Evolutionary conservation across 2,113 vertebrate genomes (phyloP).

Genomic region (Lipophrys pholis): DNA sequence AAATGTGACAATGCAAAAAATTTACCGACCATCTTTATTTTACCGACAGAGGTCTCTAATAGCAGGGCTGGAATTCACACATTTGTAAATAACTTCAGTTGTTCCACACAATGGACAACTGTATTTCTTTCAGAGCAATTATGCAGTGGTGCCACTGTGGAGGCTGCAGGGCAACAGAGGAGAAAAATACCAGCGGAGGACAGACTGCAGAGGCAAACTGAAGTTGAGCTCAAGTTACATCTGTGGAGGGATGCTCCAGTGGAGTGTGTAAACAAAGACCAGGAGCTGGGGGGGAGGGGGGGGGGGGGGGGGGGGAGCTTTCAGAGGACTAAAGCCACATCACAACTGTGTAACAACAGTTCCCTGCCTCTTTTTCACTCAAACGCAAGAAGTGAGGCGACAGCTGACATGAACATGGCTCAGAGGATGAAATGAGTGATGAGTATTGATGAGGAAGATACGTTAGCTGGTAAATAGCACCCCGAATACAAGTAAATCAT

Average conservation of each 20-base stretch:
- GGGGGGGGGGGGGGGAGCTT: slow-evolving; percentile 6
- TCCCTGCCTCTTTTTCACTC: slow-evolving; percentile 37
- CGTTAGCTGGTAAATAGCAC: slow-evolving; percentile 26
- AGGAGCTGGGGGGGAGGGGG: no score
- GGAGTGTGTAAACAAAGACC: slow-evolving; percentile 71
- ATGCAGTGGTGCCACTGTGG: slow-evolving; percentile 79
- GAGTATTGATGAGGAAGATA: slow-evolving; percentile 3
- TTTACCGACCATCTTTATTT: slow-evolving; percentile 86
- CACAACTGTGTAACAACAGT: slow-evolving; percentile 48
- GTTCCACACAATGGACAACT: slow-evolving; percentile 79
- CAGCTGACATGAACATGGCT: slow-evolving; percentile 43
- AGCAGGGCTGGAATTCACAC: slow-evolving; percentile 87
- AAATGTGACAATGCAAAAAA: slow-evolving; percentile 63
- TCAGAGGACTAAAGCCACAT: slow-evolving; percentile 30
- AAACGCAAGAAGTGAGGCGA: slow-evolving; percentile 54
- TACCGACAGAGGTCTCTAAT: slow-evolving; percentile 85
- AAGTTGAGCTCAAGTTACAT: slow-evolving; percentile 52
- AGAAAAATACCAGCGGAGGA: slow-evolving; percentile 62
- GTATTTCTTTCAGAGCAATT: slow-evolving; percentile 86
- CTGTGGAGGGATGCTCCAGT: slow-evolving; percentile 62
- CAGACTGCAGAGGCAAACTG: slow-evolving; percentile 61
- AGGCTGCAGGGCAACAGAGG: slow-evolving; percentile 66
- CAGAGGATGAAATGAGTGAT: slow-evolving; percentile 47
- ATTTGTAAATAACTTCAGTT: slow-evolving; percentile 76
- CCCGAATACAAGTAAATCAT: slow-evolving; percentile 30